Conservation (phyloP, 1,140 invertebrate genomes). For the Leptinotarsa undecemlineata region DNA sequence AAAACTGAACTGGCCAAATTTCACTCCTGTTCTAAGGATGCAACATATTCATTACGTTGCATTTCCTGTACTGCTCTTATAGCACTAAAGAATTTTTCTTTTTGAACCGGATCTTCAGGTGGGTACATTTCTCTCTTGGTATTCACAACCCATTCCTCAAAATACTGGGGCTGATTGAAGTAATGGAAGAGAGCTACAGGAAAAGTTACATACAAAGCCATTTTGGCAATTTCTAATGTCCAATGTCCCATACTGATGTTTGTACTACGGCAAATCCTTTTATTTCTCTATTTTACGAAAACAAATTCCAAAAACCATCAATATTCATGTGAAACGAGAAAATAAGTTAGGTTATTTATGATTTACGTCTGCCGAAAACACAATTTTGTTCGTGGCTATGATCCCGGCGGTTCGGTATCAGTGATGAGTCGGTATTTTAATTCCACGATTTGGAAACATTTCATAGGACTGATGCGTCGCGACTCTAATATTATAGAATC, state of each 20-base stretch:
- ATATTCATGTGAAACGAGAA: too few species aligned
- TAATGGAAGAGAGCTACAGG: conserved; percentile 82
- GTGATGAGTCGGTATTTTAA: too few species aligned
- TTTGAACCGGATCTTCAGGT: conserved; percentile 64
- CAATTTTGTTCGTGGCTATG: too few species aligned
- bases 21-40: conserved; percentile 3
- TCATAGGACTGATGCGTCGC: too few species aligned
- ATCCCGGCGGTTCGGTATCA: too few species aligned
- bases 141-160: conserved; percentile 77
- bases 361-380: too few species aligned
- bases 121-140: conserved; percentile 71
- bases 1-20: background rate
- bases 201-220: conserved; percentile 84
- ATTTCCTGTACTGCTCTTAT: conserved; percentile 8
- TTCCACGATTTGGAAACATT: too few species aligned
- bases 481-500: too few species aligned
- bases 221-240: conserved; percentile 78
- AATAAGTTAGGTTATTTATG: too few species aligned
- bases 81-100: conserved; percentile 48
- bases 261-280: too few species aligned
- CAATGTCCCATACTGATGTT: conserved; percentile 69
- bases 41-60: background rate
- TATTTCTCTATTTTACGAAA: too few species aligned
- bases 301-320: too few species aligned
- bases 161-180: conserved; percentile 83